Evolutionary conservation across 2,888 invertebrate species (phyloP), one percentile per base, ranked within the genome.

Genomic region (Dexiosoma caninum): DNA sequence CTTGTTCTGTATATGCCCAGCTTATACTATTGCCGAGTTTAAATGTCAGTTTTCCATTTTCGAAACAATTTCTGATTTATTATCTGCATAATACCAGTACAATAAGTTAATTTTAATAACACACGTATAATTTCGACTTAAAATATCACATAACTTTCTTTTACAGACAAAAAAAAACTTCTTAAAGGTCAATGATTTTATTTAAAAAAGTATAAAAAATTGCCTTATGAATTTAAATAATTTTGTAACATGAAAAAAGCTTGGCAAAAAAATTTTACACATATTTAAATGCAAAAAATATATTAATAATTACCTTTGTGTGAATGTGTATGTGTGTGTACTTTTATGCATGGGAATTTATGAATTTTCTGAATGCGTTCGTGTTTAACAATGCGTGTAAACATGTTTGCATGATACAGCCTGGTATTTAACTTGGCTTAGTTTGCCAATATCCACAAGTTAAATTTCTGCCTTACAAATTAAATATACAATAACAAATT

Each of bases 381-480:
- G 35, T 51, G 42, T 6, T 30, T 1, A 40, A 12, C 21, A 49
- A 57, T 76, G 80, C 67, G 76, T 80, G 75, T 42, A 37, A 49
- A 67, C 23, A 16, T 76, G 35, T 42, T 80, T 76, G 80, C 80
- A 76, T 80, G 80, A 32, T 60, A 76, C 71, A 32, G 30, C 53
- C 75, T 66, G 66, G 69, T 57, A 40, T 49, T 69, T 66, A 51
- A 44, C 37, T 23, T 64, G 57, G 32, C 53, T 53, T 67, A 23
- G 42, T 57, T 59, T 71, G 8, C n/a, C 60, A 53, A 42, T 57
- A 59, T 44, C 16, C 42, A 16, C 27, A 53, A 49, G 27, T 8
- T 10, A 27, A 60, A 64, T 12, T 35, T 37, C 10, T 44, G 46
- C 9, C 10, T 59, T 23, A 30, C 40, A 64, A 57, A 42, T 64